Evolutionary conservation across 2,888 invertebrate species (phyloP).

Genomic region (Proisotoma minuta): DNA sequence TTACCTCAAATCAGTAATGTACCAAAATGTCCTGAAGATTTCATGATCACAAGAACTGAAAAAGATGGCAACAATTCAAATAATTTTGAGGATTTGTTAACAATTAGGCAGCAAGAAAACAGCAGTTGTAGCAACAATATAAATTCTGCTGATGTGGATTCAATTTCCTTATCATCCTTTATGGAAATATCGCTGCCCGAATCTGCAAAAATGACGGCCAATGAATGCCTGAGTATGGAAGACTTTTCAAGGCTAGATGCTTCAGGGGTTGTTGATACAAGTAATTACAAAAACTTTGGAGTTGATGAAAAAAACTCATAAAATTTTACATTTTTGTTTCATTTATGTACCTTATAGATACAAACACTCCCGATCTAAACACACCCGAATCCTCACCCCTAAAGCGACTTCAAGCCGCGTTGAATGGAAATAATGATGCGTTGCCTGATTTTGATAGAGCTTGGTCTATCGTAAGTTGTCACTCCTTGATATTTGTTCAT

Average conservation of each 20-base stretch:
- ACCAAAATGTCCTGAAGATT: constrained; percentile 1
- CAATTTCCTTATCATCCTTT: constrained; percentile 44
- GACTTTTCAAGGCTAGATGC: no score
- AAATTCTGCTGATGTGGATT: constrained; percentile 29
- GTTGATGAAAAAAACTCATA: no score
- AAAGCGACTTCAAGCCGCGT: background rate
- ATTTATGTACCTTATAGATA: no score
- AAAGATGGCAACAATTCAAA: background rate
- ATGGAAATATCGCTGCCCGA: constrained; percentile 47
- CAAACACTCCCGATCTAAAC: background rate
- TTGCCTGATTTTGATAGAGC: background rate
- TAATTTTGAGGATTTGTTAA: constrained; percentile 26
- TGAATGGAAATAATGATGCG: background rate
- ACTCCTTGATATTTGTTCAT: background rate
- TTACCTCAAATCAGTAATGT: no score
- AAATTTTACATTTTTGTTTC: no score
- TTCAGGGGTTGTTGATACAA: no score
- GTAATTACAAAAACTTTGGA: no score
- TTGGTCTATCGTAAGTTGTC: background rate
- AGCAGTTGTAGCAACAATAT: constrained; percentile 8
- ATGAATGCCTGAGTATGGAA: constrained; percentile 33
- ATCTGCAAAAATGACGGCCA: constrained; percentile 39
- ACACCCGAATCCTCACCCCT: background rate
- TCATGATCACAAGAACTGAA: background rate
- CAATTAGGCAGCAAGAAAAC: constrained; percentile 2